These are phyloP conservation scores for Spheniscus mendiculus DNA, from an alignment of 2,113 vertebrate genomes.

Conservation along the genomic window DNA sequence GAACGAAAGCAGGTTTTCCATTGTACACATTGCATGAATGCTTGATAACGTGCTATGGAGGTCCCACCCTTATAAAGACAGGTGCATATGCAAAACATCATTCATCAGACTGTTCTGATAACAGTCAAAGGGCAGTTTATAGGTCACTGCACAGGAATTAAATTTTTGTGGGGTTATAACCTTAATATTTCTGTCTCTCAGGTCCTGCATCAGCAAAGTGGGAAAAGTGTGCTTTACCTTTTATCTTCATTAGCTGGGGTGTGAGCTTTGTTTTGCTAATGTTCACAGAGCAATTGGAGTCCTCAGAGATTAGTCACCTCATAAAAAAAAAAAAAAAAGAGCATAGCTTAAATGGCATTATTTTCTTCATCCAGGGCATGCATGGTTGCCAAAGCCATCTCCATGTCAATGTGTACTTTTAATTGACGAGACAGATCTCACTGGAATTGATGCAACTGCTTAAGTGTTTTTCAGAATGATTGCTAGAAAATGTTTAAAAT, in stretches of 20 bases:
- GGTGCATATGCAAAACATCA: accelerated
- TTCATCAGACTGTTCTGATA: background rate
- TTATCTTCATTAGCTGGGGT: background rate
- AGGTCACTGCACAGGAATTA: background rate
- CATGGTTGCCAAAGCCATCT: background rate
- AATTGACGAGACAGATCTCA: background rate
- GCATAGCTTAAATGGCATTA: background rate
- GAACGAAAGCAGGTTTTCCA: background rate
- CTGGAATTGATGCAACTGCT: background rate
- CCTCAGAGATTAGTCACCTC: background rate
- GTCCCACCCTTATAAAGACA: background rate
- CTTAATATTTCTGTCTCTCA: background rate
- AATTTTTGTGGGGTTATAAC: background rate
- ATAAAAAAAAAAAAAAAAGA: background rate
- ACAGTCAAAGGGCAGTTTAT: background rate
- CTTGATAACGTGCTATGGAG: background rate
- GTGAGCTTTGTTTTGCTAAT: background rate
- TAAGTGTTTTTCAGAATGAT: background rate
- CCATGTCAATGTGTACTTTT: background rate
- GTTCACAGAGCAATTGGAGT: background rate
- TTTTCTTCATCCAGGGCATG: background rate
- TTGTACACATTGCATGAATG: no score
- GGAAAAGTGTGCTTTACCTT: background rate
- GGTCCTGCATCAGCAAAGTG: background rate
- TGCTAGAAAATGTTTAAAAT: background rate